Evolutionary conservation across 2,888 invertebrate species (phyloP).

Genomic region (Megastigmus dorsalis): DNA sequence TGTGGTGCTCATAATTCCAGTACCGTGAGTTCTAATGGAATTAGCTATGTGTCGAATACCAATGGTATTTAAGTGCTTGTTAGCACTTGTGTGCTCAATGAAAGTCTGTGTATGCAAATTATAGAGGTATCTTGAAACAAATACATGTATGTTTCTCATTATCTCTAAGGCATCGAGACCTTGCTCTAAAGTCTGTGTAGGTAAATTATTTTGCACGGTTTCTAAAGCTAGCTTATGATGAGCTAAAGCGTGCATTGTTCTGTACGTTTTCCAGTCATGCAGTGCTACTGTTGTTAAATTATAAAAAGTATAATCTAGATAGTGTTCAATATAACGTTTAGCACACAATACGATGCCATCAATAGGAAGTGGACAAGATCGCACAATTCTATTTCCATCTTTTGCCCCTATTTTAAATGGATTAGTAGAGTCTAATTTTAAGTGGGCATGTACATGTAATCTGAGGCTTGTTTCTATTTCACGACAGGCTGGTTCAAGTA

Average conservation of each 20-base stretch:
- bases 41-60: slow-evolving; percentile 96
- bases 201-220: slow-evolving; percentile 93
- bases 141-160: slow-evolving; percentile 96
- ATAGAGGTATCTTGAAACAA: slow-evolving; percentile 94
- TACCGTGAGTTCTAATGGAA: slow-evolving; percentile 96
- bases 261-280: slow-evolving; percentile 98
- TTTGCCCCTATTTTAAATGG: slow-evolving; percentile 81
- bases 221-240: slow-evolving; percentile 86
- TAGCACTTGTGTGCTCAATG: slow-evolving; percentile 91
- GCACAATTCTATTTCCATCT: slow-evolving; percentile 78
- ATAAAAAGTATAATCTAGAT: slow-evolving; percentile 95
- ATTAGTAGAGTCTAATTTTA: slow-evolving; percentile 84
- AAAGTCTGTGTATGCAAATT: slow-evolving; percentile 98
- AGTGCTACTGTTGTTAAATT: slow-evolving; percentile 97
- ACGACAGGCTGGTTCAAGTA: slow-evolving; percentile 85
- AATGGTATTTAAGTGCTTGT: slow-evolving; percentile 95
- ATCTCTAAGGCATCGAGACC: slow-evolving; percentile 97
- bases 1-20: slow-evolving; percentile 96
- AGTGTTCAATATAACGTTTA: slow-evolving; percentile 84
- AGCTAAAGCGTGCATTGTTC: slow-evolving; percentile 96
- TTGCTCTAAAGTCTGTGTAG: slow-evolving; percentile 97
- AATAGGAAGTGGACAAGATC: slow-evolving; percentile 62
- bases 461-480: slow-evolving; percentile 95
- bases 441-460: slow-evolving; percentile 92
- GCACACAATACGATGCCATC: slow-evolving; percentile 48